Percentiles rank a stretch among this genome's conserved stretches.
Conservation (phyloP, 2,888 invertebrate species). For the Lycaena phlaeas region DNA sequence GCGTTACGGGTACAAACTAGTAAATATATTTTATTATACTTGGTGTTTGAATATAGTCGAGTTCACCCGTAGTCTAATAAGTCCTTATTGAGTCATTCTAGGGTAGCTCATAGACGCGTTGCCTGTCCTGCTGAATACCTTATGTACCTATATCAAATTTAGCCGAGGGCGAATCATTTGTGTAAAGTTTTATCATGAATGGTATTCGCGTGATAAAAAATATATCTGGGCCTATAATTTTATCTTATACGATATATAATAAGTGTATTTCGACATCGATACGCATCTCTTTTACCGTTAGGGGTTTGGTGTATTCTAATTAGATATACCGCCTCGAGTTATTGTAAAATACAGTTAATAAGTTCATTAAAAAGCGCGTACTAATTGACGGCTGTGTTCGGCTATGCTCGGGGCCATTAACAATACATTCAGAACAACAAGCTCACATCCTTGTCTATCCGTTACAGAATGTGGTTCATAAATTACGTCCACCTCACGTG, state of each 20-base stretch:
- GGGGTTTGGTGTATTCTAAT: slow-evolving; percentile 34
- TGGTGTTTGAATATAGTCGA: too few species aligned
- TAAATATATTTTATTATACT: too few species aligned
- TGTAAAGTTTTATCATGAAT: too few species aligned
- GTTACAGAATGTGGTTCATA: slow-evolving; percentile 2
- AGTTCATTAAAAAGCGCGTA: slow-evolving; percentile 23
- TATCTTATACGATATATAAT: not conserved
- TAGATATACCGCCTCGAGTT: slow-evolving; percentile 37
- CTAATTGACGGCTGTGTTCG: slow-evolving; percentile 21
- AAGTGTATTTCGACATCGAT: not conserved
- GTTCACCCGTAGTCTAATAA: too few species aligned
- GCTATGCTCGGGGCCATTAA: slow-evolving; percentile 16
- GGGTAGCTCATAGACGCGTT: too few species aligned
- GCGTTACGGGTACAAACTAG: too few species aligned
- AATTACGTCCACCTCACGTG: not conserved
- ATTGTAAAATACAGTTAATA: slow-evolving; percentile 32
- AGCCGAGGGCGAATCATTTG: too few species aligned
- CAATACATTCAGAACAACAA: slow-evolving; percentile 18
- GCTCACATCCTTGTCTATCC: slow-evolving; percentile 16
- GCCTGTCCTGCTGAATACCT: too few species aligned
- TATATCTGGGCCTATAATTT: too few species aligned
- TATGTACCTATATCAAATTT: too few species aligned
- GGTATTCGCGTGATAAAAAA: too few species aligned
- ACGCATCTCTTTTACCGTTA: slow-evolving; percentile 6
- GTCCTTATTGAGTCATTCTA: too few species aligned